Evolutionary conservation across 30 jellyfish, hydroid and myxozoan genomes (phyloP).

Genomic region (Aurelia sp.): DNA sequence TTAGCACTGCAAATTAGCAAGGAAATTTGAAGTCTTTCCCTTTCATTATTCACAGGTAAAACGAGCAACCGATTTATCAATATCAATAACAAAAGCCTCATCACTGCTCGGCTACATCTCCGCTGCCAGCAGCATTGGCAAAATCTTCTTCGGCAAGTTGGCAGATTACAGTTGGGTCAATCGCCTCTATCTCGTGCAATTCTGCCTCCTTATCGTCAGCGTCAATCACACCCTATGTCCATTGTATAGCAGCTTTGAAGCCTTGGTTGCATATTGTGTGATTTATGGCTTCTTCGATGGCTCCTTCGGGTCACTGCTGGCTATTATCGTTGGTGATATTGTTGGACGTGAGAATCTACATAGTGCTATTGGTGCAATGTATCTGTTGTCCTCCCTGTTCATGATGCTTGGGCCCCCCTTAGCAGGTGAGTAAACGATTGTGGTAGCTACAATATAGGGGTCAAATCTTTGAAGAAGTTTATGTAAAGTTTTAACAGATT

Average conservation of each 20-base stretch:
- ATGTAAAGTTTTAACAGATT: no score
- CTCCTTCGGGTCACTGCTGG: constrained; percentile 52
- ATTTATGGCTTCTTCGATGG: constrained; percentile 74
- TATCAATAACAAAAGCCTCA: constrained; percentile 48
- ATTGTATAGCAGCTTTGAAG: constrained; percentile 14
- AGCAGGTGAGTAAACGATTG: constrained; percentile 42
- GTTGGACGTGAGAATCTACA: constrained; percentile 62
- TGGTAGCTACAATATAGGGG: no score
- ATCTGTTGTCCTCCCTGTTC: constrained; percentile 60
- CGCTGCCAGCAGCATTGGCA: constrained; percentile 53
- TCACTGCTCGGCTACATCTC: constrained; percentile 77
- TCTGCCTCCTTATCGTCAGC: constrained; percentile 41
- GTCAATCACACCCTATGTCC: constrained; percentile 65
- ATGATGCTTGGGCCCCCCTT: constrained; percentile 79
- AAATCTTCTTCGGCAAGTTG: constrained; percentile 55
- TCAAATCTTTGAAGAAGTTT: no score
- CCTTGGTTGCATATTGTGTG: constrained; percentile 22
- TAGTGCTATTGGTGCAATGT: constrained; percentile 73
- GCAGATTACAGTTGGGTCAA: constrained; percentile 51
- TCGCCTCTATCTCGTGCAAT: constrained; percentile 53
- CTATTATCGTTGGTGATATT: constrained; percentile 60
- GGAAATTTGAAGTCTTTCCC: no score
- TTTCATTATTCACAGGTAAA: constrained; percentile 42
- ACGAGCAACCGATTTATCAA: constrained; percentile 44
- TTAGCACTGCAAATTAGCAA: no score